Percentiles rank a stretch among this genome's conserved stretches.
Conservation (phyloP, 2,797 vertebrate genomes). For the Hyperoplus immaculatus region DNA sequence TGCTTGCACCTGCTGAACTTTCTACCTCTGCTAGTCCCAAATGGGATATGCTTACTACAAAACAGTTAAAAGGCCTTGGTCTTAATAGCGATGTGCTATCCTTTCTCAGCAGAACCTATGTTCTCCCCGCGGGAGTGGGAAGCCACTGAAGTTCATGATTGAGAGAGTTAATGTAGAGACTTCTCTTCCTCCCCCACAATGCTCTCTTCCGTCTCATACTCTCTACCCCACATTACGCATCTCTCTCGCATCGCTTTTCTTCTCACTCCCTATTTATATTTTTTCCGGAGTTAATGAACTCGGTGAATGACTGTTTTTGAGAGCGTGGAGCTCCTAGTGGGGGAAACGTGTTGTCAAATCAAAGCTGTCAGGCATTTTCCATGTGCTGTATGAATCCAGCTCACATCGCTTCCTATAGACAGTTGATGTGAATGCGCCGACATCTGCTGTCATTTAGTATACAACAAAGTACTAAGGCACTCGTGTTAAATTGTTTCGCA, state of each 20-base stretch:
- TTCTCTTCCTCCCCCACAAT: slow-evolving; percentile 35
- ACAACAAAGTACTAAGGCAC: slow-evolving; percentile 20
- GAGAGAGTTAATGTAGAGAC: slow-evolving; percentile 51
- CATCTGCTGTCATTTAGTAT: slow-evolving; percentile 51
- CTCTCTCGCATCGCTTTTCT: slow-evolving; percentile 22
- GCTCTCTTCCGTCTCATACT: slow-evolving; percentile 9
- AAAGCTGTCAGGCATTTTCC: slow-evolving; percentile 65
- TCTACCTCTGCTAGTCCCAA: slow-evolving; percentile 61
- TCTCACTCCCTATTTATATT: slow-evolving; percentile 22
- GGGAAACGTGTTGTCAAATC: slow-evolving; percentile 62
- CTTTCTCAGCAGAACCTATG: slow-evolving; percentile 63
- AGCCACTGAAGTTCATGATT: slow-evolving; percentile 37
- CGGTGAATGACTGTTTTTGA: slow-evolving; percentile 58
- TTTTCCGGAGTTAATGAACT: slow-evolving; percentile 73
- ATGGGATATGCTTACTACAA: slow-evolving; percentile 58
- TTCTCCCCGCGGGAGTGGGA: slow-evolving; percentile 45
- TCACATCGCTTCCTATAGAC: slow-evolving; percentile 46
- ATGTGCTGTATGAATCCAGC: slow-evolving; percentile 54
- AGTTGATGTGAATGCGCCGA: slow-evolving; percentile 23
- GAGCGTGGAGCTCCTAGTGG: slow-evolving; percentile 21
- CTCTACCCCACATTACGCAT: slow-evolving; percentile 3
- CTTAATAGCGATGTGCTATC: slow-evolving; percentile 56
- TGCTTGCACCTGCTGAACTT: slow-evolving; percentile 63
- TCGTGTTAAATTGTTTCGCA: slow-evolving; percentile 2
- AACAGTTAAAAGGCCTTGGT: slow-evolving; percentile 46